Percentiles rank a stretch among this genome's conserved stretches.
phyloP scores from a whole-genome alignment of 2,113 vertebrate genomes.

The Suncus etruscus region DNA sequence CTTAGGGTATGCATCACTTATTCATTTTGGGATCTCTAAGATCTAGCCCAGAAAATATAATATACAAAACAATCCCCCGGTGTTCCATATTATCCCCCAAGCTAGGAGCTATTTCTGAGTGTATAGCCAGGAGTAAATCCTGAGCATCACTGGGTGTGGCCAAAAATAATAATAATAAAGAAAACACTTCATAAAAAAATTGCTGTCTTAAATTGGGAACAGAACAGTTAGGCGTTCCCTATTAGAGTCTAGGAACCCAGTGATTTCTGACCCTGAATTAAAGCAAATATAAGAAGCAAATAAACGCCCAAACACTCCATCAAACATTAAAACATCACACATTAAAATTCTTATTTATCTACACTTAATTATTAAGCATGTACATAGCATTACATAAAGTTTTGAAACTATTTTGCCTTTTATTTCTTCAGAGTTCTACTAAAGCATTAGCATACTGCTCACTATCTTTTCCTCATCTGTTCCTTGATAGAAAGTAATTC shows the following conservation, averaged over 20 bases:
- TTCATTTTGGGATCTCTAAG: neutral
- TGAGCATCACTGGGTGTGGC: too few species aligned
- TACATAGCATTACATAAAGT: too few species aligned
- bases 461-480: neutral
- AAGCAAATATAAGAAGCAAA: slow-evolving; percentile 29
- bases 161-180: too few species aligned
- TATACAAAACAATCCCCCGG: neutral
- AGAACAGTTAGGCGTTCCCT: neutral
- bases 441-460: neutral
- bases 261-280: neutral
- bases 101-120: too few species aligned
- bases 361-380: neutral
- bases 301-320: too few species aligned
- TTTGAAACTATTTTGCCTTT: neutral
- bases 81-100: too few species aligned
- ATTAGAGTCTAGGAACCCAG: neutral
- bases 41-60: neutral
- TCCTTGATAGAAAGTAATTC: neutral
- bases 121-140: too few species aligned
- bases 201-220: neutral
- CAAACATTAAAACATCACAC: too few species aligned
- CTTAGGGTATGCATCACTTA: neutral
- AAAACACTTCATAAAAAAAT: neutral
- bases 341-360: neutral
- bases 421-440: neutral